phyloP scores from a whole-genome alignment of 2,888 invertebrate species.

The Eumacrocentrus americanus region DNA sequence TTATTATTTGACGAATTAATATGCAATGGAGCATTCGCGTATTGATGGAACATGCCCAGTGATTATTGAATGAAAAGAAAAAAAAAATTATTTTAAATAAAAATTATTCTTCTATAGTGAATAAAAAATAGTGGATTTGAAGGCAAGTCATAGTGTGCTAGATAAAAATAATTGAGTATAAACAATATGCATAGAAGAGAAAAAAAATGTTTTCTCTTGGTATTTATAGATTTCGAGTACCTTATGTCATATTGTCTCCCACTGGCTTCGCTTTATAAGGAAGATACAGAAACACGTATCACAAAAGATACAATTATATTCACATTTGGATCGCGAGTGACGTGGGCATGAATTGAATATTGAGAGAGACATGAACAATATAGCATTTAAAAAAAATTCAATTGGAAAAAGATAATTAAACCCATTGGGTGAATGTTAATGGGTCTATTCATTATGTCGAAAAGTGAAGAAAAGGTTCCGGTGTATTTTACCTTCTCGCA shows the following conservation, averaged over 20 bases:
- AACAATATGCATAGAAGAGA: not conserved
- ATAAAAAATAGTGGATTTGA: constrained; percentile 4
- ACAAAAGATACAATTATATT: constrained; percentile 21
- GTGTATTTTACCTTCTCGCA: constrained; percentile 54
- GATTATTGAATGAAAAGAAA: not conserved
- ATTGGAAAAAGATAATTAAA: not conserved
- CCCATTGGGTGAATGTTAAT: not conserved
- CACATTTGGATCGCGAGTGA: constrained; percentile 4
- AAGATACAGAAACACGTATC: constrained; percentile 45
- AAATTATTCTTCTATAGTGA: not conserved
- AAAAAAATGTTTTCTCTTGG: constrained; percentile 5
- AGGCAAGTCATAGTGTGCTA: constrained; percentile 8
- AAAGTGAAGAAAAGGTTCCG: not conserved
- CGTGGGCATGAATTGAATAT: not conserved
- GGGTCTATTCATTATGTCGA: not conserved
- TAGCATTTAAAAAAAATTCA: constrained; percentile 24
- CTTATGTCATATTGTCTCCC: constrained; percentile 59
- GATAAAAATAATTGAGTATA: constrained; percentile 1
- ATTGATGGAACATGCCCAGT: too few species aligned
- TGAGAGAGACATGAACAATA: not conserved
- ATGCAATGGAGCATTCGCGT: too few species aligned
- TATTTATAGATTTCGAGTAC: constrained; percentile 34
- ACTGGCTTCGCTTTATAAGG: constrained; percentile 55
- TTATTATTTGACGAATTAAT: too few species aligned
- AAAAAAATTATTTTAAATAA: not conserved